phyloP scores from a whole-genome alignment of 23 tunicate genomes.

The Styela plicata region DNA sequence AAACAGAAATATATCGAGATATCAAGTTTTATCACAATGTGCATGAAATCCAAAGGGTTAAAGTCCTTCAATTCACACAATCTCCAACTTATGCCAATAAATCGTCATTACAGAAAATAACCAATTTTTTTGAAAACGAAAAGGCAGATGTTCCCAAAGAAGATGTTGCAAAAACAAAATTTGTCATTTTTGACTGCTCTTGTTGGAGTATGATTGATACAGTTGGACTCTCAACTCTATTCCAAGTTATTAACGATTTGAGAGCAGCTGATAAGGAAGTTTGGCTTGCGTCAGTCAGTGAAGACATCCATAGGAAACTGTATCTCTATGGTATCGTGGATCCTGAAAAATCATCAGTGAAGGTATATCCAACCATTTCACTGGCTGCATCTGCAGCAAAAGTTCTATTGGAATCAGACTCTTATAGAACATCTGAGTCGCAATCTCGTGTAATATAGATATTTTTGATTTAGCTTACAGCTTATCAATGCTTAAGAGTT shows the following conservation, averaged over 20 bases:
- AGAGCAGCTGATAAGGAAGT: neutral
- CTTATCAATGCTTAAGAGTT: too few relatives aligned
- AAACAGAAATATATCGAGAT: conserved; percentile 47
- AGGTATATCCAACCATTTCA: neutral
- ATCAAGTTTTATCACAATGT: conserved; percentile 34
- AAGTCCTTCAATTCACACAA: conserved; percentile 54
- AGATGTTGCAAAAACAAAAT: neutral
- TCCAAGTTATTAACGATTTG: conserved; percentile 34
- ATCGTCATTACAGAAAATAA: conserved; percentile 31
- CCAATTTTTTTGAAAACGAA: conserved; percentile 9
- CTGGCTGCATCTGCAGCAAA: neutral
- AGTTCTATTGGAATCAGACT: neutral
- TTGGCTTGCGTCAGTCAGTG: neutral
- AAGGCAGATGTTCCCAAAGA: neutral
- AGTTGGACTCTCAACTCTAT: conserved; percentile 64
- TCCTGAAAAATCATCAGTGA: conserved; percentile 1
- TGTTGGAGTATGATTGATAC: conserved; percentile 80
- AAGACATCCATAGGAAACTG: neutral
- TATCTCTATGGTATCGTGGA: neutral
- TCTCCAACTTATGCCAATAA: conserved; percentile 88
- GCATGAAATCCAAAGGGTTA: conserved; percentile 48
- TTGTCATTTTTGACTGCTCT: conserved; percentile 71
- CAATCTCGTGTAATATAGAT: too few relatives aligned
- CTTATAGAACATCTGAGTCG: too few relatives aligned
- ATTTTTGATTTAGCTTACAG: too few relatives aligned